Evolutionary conservation across 2,888 invertebrate species (phyloP).

Genomic region (Eilema sororculum): DNA sequence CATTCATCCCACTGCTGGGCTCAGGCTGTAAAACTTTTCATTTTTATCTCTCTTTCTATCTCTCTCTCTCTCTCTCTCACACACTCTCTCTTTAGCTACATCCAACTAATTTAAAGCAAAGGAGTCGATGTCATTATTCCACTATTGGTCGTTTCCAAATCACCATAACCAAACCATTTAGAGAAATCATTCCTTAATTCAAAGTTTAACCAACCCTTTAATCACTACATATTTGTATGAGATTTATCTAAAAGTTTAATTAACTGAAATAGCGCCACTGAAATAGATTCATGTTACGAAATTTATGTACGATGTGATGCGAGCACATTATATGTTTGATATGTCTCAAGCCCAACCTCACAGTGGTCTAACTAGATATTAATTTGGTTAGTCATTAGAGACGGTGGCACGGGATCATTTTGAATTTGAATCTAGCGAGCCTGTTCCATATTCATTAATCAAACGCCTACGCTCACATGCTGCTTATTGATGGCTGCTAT

Average conservation of each 20-base stretch:
- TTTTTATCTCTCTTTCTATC: no score
- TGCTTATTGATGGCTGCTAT: conserved; percentile 30
- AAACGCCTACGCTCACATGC: conserved; percentile 27
- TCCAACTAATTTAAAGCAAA: no score
- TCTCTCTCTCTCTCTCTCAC: no score
- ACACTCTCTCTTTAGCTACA: no score
- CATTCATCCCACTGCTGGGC: no score
- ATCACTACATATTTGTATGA: no score
- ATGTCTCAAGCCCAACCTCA: conserved; percentile 21
- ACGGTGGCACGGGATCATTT: conserved; percentile 39
- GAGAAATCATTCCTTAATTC: no score
- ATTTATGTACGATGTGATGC: background rate
- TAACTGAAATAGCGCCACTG: background rate
- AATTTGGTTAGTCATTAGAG: conserved; percentile 51
- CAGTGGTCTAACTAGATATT: conserved; percentile 29
- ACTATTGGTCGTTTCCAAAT: no score
- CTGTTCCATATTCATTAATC: conserved; percentile 51
- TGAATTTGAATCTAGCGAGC: conserved; percentile 44
- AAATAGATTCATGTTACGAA: background rate
- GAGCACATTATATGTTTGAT: background rate
- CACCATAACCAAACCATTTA: background rate
- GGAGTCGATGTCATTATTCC: no score
- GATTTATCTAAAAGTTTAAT: background rate
- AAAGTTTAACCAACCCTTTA: no score
- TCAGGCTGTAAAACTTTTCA: no score